Evolutionary conservation across 2,113 vertebrate species (phyloP).

Genomic region (Stegostoma tigrinum): DNA sequence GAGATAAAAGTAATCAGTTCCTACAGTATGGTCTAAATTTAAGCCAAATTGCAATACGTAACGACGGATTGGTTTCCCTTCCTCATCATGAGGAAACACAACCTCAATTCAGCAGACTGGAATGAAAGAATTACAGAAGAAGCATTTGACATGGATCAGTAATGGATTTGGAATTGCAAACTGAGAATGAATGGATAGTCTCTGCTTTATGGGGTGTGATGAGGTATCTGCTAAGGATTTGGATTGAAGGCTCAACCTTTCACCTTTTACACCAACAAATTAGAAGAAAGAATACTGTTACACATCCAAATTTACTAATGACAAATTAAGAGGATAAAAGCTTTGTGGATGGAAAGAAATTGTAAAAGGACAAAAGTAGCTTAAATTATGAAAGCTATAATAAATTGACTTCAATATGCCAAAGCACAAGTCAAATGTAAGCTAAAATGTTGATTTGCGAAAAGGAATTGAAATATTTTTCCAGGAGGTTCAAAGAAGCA

Average conservation of each 20-base stretch:
- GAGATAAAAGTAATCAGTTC: not conserved
- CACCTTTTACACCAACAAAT: not conserved
- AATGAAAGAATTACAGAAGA: not conserved
- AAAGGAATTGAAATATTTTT: not conserved
- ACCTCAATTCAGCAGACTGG: not conserved
- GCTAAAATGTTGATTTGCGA: not conserved
- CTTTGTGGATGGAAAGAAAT: not conserved
- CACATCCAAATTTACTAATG: not conserved
- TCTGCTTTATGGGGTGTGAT: not conserved
- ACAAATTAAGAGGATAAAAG: not conserved
- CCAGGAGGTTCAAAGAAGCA: not conserved
- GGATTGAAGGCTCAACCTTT: not conserved
- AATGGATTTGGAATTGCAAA: not conserved
- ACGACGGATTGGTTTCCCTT: not conserved
- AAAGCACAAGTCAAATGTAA: not conserved
- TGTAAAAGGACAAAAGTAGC: not conserved
- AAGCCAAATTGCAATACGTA: not conserved
- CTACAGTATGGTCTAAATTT: not conserved
- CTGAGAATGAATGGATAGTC: not conserved
- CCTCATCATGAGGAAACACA: not conserved
- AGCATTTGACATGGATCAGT: not conserved
- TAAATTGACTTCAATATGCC: not conserved
- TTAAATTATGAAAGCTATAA: not conserved
- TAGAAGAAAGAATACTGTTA: not conserved
- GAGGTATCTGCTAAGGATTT: not conserved